These are phyloP conservation scores for Autographa gamma DNA, from an alignment of 2,888 invertebrate genomes.

Conservation along the genomic window DNA sequence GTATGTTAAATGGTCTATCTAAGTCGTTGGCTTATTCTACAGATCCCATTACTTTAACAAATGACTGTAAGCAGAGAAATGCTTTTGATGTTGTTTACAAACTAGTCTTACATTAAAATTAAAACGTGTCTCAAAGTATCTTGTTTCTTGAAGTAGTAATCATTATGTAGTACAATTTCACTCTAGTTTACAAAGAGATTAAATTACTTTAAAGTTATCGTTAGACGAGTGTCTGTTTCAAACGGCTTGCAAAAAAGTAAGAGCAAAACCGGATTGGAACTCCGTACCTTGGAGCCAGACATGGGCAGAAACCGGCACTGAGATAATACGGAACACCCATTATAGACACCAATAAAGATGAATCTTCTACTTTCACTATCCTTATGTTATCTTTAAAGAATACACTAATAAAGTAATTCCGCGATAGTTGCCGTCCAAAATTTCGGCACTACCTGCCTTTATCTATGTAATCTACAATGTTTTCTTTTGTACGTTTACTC, in stretches of 20 bases:
- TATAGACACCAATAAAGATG: not conserved
- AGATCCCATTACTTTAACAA: not conserved
- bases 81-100: not conserved
- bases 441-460: not conserved
- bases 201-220: not conserved
- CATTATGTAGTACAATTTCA: not conserved
- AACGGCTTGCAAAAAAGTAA: constrained; percentile 25
- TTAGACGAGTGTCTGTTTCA: constrained; percentile 12
- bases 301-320: not conserved
- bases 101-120: not conserved
- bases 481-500: constrained; percentile 1
- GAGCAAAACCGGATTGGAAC: constrained; percentile 34
- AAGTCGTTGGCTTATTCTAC: not conserved
- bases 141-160: not conserved
- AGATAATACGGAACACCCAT: not conserved
- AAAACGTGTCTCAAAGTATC: not conserved
- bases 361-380: not conserved
- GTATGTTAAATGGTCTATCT: not conserved
- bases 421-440: not conserved
- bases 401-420: not conserved
- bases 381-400: not conserved
- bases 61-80: not conserved
- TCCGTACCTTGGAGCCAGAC: not conserved
- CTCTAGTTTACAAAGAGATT: not conserved
- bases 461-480: not conserved